These are phyloP conservation scores for Rachycentron canadum DNA, from an alignment of 2,797 vertebrate genomes.

Conservation along the genomic window DNA sequence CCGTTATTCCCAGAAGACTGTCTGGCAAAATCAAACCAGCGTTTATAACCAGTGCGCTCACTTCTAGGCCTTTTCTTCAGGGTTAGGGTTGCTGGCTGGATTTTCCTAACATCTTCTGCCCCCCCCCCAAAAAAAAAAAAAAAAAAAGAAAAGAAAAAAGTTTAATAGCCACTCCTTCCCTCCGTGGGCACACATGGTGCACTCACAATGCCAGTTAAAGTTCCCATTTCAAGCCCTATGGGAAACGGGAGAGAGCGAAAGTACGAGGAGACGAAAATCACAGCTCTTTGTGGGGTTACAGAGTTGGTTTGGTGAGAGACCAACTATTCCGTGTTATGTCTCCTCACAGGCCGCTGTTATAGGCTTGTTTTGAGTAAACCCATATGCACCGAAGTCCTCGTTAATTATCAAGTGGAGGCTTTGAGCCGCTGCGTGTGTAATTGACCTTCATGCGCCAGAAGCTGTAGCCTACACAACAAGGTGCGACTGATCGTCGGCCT, in stretches of 20 bases:
- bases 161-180: constrained; percentile 65
- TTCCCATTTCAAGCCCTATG: constrained; percentile 62
- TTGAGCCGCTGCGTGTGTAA: constrained; percentile 45
- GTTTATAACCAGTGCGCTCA: constrained; percentile 53
- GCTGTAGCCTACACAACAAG: constrained; percentile 32
- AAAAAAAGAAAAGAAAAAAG: constrained; percentile 3
- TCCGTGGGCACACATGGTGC: constrained; percentile 46
- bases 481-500: constrained; percentile 46
- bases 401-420: constrained; percentile 58
- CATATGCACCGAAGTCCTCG: constrained; percentile 46
- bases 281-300: constrained; percentile 45
- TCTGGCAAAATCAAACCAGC: constrained; percentile 59
- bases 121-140: too few species aligned
- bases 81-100: constrained; percentile 45
- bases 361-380: constrained; percentile 61
- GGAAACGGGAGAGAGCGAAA: constrained; percentile 54
- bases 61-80: constrained; percentile 58
- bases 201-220: constrained; percentile 59
- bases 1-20: constrained; percentile 50
- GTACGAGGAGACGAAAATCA: constrained; percentile 40
- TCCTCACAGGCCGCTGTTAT: constrained; percentile 52
- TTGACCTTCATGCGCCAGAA: constrained; percentile 56
- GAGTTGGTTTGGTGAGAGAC: constrained; percentile 67
- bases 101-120: constrained; percentile 70
- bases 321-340: constrained; percentile 70